Percentiles rank a stretch among this genome's conserved stretches.
Conservation (phyloP, 1,140 invertebrate genomes). For the Orussus abietinus region DNA sequence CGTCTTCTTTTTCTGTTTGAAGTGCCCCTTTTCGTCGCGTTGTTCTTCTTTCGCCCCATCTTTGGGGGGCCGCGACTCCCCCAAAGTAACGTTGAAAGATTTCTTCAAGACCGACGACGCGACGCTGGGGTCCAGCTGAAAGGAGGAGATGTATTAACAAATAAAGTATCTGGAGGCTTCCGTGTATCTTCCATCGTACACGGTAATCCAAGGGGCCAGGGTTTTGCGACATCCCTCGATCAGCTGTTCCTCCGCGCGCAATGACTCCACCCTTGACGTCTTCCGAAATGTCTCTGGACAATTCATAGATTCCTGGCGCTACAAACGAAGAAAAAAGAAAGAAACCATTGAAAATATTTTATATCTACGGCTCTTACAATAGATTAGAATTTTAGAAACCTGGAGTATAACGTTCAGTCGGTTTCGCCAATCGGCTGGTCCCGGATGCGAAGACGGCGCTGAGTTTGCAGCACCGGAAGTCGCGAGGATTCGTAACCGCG, state of each 20-base stretch:
- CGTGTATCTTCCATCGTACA: constrained; percentile 11
- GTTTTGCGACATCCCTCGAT: no score
- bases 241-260: no score
- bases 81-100: constrained; percentile 22
- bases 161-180: neutral
- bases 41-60: neutral
- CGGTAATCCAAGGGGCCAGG: constrained; percentile 23
- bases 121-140: constrained; percentile 21
- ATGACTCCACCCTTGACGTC: constrained; percentile 22
- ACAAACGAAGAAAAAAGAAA: constrained; percentile 5
- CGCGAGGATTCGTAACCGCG: constrained; percentile 22
- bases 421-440: constrained; percentile 8
- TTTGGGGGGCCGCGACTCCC: constrained; percentile 12
- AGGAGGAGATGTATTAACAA: no score
- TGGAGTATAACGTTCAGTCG: constrained; percentile 6
- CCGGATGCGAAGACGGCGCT: constrained; percentile 16
- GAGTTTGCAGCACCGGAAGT: constrained; percentile 12
- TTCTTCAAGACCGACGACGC: constrained; percentile 20
- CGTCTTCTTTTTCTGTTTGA: constrained; percentile 11
- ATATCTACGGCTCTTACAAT: no score
- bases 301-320: constrained; percentile 20
- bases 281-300: constrained; percentile 19
- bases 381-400: no score
- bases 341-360: constrained; percentile 5
- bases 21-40: neutral